A percentile compares a stretch with the other conserved stretches of the same genome.
These are phyloP conservation scores for Habrosyne pyritoides DNA, from an alignment of 2,888 invertebrate species.

Conservation along the genomic window DNA sequence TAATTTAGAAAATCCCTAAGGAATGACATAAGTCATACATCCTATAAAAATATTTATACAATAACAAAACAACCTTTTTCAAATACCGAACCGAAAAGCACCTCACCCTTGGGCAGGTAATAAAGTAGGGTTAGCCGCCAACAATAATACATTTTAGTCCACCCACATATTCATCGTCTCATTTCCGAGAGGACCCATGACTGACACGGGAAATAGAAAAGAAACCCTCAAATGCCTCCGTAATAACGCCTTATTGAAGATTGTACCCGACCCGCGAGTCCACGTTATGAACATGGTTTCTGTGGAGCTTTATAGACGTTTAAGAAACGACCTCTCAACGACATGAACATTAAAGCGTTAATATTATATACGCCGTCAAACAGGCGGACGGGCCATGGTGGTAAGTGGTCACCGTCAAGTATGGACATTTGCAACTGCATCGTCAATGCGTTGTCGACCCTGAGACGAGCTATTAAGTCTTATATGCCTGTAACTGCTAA, in stretches of 20 bases:
- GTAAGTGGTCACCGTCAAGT: too few relatives aligned
- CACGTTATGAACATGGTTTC: not conserved
- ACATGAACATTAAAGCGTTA: not conserved
- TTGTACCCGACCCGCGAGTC: not conserved
- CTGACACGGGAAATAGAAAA: conserved; percentile 3
- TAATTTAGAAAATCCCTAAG: not conserved
- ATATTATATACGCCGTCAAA: too few relatives aligned
- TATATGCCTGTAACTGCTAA: too few relatives aligned
- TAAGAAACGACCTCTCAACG: not conserved
- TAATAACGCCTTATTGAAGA: conserved; percentile 1
- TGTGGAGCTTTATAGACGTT: not conserved
- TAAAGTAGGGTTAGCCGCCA: conserved; percentile 1
- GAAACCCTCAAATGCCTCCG: not conserved
- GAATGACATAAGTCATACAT: not conserved
- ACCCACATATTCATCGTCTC: conserved; percentile 3
- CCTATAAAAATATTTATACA: not conserved
- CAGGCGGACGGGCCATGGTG: too few relatives aligned
- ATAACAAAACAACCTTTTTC: not conserved
- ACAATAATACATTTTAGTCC: not conserved
- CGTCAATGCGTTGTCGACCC: too few relatives aligned
- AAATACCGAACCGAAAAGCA: not conserved
- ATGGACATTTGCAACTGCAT: too few relatives aligned
- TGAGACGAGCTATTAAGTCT: too few relatives aligned
- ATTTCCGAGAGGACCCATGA: not conserved
- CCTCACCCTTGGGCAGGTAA: conserved; percentile 3